phyloP scores from a whole-genome alignment of 1,140 invertebrate species.

The Bombus fervidus region DNA sequence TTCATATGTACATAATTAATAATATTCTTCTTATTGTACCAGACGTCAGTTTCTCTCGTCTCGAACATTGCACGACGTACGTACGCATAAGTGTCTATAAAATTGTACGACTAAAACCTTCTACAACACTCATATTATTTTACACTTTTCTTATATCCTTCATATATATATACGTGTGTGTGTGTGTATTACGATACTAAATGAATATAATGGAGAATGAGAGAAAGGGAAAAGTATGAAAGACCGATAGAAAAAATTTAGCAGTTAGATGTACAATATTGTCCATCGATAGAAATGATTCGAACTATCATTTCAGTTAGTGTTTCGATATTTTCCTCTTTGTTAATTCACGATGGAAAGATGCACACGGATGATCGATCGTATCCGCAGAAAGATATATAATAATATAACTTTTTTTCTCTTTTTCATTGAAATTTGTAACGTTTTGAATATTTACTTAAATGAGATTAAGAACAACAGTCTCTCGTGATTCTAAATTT shows the following conservation, averaged over 20 bases:
- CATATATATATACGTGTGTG: not conserved
- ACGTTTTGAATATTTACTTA: not conserved
- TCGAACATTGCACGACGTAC: not conserved
- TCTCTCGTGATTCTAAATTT: not conserved
- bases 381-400: constrained; percentile 42
- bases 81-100: constrained; percentile 34
- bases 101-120: constrained; percentile 45
- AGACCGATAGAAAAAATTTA: constrained; percentile 33
- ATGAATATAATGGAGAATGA: not conserved
- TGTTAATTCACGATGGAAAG: not conserved
- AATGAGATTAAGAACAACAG: constrained; percentile 5
- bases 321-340: not conserved
- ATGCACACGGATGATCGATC: constrained; percentile 25
- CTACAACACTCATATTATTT: constrained; percentile 10
- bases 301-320: constrained; percentile 49
- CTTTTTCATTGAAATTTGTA: not conserved
- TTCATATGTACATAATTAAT: constrained; percentile 76
- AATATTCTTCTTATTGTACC: constrained; percentile 57
- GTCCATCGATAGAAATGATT: constrained; percentile 25
- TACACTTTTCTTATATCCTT: not conserved
- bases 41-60: constrained; percentile 44
- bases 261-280: constrained; percentile 18
- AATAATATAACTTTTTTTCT: constrained; percentile 4
- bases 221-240: not conserved
- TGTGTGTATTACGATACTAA: not conserved